These are phyloP conservation scores for Callosobruchus maculatus DNA, from an alignment of 2,888 invertebrate genomes.

Conservation along the genomic window DNA sequence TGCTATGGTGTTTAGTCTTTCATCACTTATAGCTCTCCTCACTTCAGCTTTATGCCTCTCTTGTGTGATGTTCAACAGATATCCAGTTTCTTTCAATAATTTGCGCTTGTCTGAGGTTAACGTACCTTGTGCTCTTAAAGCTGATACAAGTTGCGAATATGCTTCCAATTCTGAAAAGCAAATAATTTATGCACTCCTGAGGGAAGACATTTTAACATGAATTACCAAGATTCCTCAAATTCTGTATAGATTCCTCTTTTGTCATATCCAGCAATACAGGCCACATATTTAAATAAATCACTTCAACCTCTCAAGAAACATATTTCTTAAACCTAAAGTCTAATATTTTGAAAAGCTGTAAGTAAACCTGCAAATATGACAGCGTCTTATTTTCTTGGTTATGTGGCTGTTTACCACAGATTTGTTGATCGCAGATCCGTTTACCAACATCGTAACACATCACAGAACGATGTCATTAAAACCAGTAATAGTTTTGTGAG, in stretches of 20 bases:
- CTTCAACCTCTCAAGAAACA: background rate
- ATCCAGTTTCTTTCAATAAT: constrained; percentile 77
- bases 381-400: background rate
- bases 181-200: background rate
- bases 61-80: constrained; percentile 78
- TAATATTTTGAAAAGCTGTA: background rate
- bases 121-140: constrained; percentile 88
- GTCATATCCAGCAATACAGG: constrained; percentile 78
- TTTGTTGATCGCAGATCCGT: too few relatives aligned
- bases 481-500: too few relatives aligned
- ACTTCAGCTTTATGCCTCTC: constrained; percentile 92
- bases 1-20: constrained; percentile 82
- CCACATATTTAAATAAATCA: constrained; percentile 51
- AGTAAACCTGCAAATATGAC: background rate
- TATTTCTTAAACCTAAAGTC: background rate
- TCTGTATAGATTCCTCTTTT: constrained; percentile 83
- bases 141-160: constrained; percentile 84
- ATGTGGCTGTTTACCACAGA: background rate
- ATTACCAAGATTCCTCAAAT: constrained; percentile 81
- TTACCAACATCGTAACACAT: too few relatives aligned
- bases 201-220: background rate
- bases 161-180: constrained; percentile 76
- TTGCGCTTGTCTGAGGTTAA: constrained; percentile 80
- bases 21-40: constrained; percentile 88
- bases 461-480: too few relatives aligned